Base-by-base conservation (phyloP, 1,140 invertebrate genomes). In the Ceratosolen fusciceps region DNA sequence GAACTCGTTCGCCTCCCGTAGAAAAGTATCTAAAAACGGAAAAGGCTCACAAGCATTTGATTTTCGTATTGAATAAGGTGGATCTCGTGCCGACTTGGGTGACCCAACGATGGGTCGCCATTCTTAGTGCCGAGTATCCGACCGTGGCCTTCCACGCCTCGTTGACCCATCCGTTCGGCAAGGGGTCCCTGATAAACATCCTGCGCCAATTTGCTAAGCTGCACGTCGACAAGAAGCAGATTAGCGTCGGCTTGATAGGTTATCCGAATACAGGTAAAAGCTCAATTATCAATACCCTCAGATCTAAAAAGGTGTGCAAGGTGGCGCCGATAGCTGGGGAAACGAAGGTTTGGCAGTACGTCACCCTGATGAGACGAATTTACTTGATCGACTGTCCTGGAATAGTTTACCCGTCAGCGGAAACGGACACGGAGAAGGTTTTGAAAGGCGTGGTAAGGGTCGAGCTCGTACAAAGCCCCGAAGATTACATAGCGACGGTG, bases 261-360 rank as follows among this genome's bases (percentile, higher is more conserved):
- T 99, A 99, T 90, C 99, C 99, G 7, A 99, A 99, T 93, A 97
- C 98, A 16, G 99, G 99, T 0, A 99, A 99, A 91, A 99, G 97
- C 81, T 99, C 98, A 12, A 94, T 99, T 29, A 99, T 99, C 74
- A 99, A 99, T 89, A 97, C 98, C 0, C 88, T 99, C 39, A 92
- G 96, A 80, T 95, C 96, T 0, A 98, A 98, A 86, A 98, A 98
- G 90, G 97, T 98, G 2, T 99, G 98, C 88, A 99, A 99, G 90
- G 98, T 99, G 4, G 98, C 99, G 16, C 99, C 99, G 10, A 97
- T 99, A 86, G 98, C 99, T 81, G 99, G 99, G 10, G 98, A 99
- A 92, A 99, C 99, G 0, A 99, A 99, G 93, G 96, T 98, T 1
- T 99, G 99, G 99, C 99, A 99, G 87, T 99, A 99, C 87, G 98